A percentile compares a stretch with the other conserved stretches of the same genome.
phyloP scores from a whole-genome alignment of 2,888 invertebrate genomes.

The Acrocyrtus sp. region DNA sequence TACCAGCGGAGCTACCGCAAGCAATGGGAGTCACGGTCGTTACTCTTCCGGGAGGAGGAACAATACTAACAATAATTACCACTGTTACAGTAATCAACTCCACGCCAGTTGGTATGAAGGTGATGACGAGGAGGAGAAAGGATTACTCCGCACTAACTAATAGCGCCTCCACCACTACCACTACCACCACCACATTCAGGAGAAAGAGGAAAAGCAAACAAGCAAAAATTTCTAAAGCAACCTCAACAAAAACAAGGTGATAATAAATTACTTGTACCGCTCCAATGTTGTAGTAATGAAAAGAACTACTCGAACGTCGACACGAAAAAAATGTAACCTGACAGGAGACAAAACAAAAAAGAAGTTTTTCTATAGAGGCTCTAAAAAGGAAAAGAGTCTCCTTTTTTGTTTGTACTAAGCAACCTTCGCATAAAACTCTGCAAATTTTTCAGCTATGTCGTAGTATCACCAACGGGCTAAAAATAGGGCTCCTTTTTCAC shows the following conservation, averaged over 20 bases:
- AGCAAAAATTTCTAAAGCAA: not conserved
- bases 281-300: slow-evolving; percentile 11
- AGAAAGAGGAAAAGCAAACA: not conserved
- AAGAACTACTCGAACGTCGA: not conserved
- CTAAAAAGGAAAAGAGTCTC: too few species aligned
- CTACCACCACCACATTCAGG: too few species aligned
- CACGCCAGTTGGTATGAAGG: slow-evolving; percentile 42
- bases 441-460: too few species aligned
- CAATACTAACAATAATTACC: slow-evolving; percentile 38
- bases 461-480: too few species aligned
- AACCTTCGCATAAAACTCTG: not conserved
- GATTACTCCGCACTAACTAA: slow-evolving; percentile 30
- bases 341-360: not conserved
- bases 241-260: slow-evolving; percentile 19
- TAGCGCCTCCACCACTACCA: too few species aligned
- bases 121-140: slow-evolving; percentile 43
- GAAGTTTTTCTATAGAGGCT: not conserved
- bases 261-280: slow-evolving; percentile 1
- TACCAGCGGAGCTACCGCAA: not conserved
- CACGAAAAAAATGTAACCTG: not conserved
- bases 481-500: too few species aligned
- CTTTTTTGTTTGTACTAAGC: not conserved
- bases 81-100: slow-evolving; percentile 45
- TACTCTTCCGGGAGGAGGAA: slow-evolving; percentile 15
- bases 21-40: not conserved